Base-by-base conservation (phyloP, 2,797 vertebrate genomes). In the Mareca penelope region DNA sequence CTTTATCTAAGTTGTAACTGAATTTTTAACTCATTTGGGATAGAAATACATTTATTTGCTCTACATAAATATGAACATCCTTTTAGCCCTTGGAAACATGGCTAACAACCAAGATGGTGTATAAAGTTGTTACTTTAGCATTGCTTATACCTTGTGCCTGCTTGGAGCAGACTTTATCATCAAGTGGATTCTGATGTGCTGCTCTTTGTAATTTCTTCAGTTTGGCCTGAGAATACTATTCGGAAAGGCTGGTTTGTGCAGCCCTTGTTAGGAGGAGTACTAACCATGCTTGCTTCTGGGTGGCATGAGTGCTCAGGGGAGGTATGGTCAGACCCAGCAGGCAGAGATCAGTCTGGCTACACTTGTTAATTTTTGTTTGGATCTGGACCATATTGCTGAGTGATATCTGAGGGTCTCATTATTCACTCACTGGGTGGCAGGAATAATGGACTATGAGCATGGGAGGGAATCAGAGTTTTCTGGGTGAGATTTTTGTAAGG, bases 361-460 rank as follows among this genome's bases (percentile, higher is more conserved):
- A 97, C 98, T 96, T 98, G 97, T 98, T 98, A 98, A 97, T 93
- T 98, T 98, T 97, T 97, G 97, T 98, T 98, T 98, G 97, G 81
- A 95, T 96, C 97, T 96, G 95, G 94, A 90, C 80, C 61, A 37
- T 95, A 19, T 59, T 95, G 95, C 95, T 97, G 96, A 96, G 92
- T 95, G 97, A 94, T 98, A 97, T 97, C 97, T 98, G 97, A 97
- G 94, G 82, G 91, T 97, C 96, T 98, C 97, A 96, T 98, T 98
- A 98, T 97, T 98, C 97, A 98, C 97, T 98, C 97, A 93, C 95
- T 96, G 96, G 97, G 97, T 98, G 98, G 97, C 96, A 97, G 91
- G 91, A 96, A 69, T 96, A 71, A 53, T 70, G 85, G 55, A 37
- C 39, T 52, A 50, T 70, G 21, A 93, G 29, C 29, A 81, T 69